A percentile compares a stretch with the other conserved stretches of the same genome.
Evolutionary conservation across 92 coral and sea anemone genomes (phyloP).

Genomic region (Palythoa grandis): DNA sequence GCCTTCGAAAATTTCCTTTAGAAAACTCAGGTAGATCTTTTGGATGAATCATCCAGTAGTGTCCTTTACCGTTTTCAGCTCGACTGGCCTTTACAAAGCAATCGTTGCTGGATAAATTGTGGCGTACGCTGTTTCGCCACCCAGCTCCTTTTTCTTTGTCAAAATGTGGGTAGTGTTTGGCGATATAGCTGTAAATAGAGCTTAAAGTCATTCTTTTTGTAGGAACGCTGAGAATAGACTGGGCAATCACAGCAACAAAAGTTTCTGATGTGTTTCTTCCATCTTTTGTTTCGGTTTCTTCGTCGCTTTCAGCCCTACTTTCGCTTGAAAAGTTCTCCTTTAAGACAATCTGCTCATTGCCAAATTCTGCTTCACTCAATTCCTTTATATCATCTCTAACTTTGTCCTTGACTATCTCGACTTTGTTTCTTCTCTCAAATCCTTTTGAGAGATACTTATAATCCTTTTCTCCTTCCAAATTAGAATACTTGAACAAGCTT

Average conservation of each 20-base stretch:
- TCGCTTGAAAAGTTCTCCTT: constrained; percentile 33
- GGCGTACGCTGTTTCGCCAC: constrained; percentile 98
- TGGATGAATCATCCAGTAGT: constrained; percentile 99
- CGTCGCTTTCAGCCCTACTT: constrained; percentile 59
- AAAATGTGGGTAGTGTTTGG: constrained; percentile 90
- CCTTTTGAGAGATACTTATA: constrained; percentile 51
- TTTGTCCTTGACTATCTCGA: constrained; percentile 35
- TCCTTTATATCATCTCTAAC: constrained; percentile 44
- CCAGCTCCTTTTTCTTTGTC: constrained; percentile 99
- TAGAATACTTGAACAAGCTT: constrained; percentile 67
- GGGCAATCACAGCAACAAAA: constrained; percentile 98
- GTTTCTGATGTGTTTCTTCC: constrained; percentile 83
- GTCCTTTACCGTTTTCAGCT: constrained; percentile 99
- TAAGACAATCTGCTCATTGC: constrained; percentile 4
- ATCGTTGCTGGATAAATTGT: constrained; percentile 97
- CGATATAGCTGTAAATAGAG: constrained; percentile 92
- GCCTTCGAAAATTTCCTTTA: constrained; percentile 95
- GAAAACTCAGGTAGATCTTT: constrained; percentile 99
- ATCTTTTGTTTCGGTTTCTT: constrained; percentile 62
- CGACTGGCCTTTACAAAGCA: constrained; percentile 99
- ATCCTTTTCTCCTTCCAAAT: constrained; percentile 62
- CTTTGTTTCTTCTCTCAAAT: constrained; percentile 39
- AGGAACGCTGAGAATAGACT: constrained; percentile 92
- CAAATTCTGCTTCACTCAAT: background rate
- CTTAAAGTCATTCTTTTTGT: constrained; percentile 97